Percentiles rank a stretch among this genome's conserved stretches.
Evolutionary conservation across 1,140 invertebrate species (phyloP).

Genomic region (Lordiphosa collinella): DNA sequence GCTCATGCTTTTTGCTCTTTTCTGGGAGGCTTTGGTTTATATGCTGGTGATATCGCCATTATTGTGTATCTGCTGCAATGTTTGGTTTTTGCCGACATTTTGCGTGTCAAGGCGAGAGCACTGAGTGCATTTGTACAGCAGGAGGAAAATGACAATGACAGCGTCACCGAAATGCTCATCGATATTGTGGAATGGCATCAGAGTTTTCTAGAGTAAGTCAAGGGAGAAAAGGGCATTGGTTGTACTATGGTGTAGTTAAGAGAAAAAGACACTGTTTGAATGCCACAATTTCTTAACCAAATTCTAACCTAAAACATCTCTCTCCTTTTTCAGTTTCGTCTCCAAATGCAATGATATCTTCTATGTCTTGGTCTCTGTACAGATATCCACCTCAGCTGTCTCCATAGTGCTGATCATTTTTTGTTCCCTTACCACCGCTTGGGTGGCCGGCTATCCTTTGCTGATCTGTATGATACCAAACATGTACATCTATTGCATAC

Average conservation of each 20-base stretch:
- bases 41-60: constrained; percentile 37
- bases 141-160: neutral
- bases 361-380: constrained; percentile 24
- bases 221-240: too few relatives aligned
- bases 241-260: too few relatives aligned
- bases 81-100: constrained; percentile 31
- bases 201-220: constrained; percentile 25
- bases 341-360: constrained; percentile 26
- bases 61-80: constrained; percentile 29
- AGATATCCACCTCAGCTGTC: constrained; percentile 21
- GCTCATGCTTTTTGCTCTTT: constrained; percentile 2
- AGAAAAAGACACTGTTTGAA: too few relatives aligned
- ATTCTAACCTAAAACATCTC: too few relatives aligned
- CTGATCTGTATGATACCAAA: constrained; percentile 18
- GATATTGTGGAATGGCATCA: constrained; percentile 47
- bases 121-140: constrained; percentile 15
- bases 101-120: constrained; percentile 24
- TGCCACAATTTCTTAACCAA: too few relatives aligned
- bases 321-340: constrained; percentile 20
- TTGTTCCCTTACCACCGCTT: constrained; percentile 22
- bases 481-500: constrained; percentile 43
- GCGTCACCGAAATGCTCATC: constrained; percentile 4
- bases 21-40: constrained; percentile 34
- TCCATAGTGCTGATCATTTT: constrained; percentile 45
- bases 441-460: constrained; percentile 34